phyloP scores from a whole-genome alignment of 2,797 vertebrate species.

The Centroberyx gerrardi region DNA sequence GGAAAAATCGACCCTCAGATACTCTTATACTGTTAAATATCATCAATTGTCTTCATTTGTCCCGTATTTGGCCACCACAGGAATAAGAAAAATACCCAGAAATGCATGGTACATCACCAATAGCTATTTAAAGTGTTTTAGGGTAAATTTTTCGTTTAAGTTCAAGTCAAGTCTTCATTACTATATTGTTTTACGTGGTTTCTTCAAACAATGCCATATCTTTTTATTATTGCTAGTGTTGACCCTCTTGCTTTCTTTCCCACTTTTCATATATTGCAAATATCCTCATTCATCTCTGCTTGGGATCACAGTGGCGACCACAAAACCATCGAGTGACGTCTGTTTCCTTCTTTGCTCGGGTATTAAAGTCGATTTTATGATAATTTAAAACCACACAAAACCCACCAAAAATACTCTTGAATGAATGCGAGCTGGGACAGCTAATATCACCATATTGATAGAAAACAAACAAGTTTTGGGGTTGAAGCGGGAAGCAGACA shows the following conservation, averaged over 20 bases:
- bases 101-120: no score
- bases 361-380: conserved; percentile 11
- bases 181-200: background rate
- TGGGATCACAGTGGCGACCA: conserved; percentile 3
- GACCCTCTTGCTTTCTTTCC: background rate
- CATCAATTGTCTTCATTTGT: no score
- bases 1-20: no score
- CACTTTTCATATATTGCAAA: background rate
- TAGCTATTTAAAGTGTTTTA: no score
- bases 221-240: background rate
- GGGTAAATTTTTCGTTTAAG: no score
- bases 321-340: conserved; percentile 3
- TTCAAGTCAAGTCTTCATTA: background rate
- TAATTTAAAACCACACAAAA: background rate
- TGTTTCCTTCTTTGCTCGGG: background rate
- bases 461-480: conserved; percentile 56
- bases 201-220: background rate
- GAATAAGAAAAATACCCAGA: no score
- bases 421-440: conserved; percentile 6
- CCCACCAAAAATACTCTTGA: background rate
- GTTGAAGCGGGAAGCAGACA: conserved; percentile 45
- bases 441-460: conserved; percentile 25
- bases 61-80: no score
- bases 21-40: no score
- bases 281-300: conserved; percentile 5